Conservation (phyloP, 2,888 invertebrate genomes). For the Dorcus hopei region DNA sequence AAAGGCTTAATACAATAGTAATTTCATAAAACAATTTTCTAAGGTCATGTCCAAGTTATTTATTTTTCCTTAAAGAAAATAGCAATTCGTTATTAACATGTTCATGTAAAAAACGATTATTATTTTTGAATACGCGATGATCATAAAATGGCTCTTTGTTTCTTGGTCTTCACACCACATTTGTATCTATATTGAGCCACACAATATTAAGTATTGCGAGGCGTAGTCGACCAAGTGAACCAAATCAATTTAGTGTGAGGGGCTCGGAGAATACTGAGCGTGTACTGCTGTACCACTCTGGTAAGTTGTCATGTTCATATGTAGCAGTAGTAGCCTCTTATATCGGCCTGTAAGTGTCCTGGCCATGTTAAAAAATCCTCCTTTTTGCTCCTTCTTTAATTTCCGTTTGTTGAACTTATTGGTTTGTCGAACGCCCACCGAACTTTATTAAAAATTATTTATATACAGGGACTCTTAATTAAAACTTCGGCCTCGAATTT, state of each 20-base stretch:
- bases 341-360: slow-evolving; percentile 26
- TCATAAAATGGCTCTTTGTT: too few species aligned
- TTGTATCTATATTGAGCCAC: slow-evolving; percentile 30
- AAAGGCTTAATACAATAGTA: too few species aligned
- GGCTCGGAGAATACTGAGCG: slow-evolving; percentile 12
- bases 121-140: too few species aligned
- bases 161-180: slow-evolving; percentile 21
- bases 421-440: slow-evolving; percentile 17
- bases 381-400: slow-evolving; percentile 20
- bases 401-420: slow-evolving; percentile 6
- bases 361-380: slow-evolving; percentile 25
- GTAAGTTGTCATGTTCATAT: slow-evolving; percentile 34
- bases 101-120: too few species aligned
- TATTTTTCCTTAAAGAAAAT: background rate
- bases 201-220: slow-evolving; percentile 31
- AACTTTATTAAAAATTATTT: background rate
- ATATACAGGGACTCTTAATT: too few species aligned
- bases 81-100: too few species aligned
- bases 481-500: too few species aligned
- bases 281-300: slow-evolving; percentile 31
- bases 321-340: slow-evolving; percentile 29
- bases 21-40: too few species aligned
- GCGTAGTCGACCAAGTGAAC: slow-evolving; percentile 15
- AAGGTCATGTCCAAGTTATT: background rate
- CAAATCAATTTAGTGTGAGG: slow-evolving; percentile 12